Base-by-base conservation (phyloP, 2,113 vertebrate genomes). In the Corythornis vintsioides region DNA sequence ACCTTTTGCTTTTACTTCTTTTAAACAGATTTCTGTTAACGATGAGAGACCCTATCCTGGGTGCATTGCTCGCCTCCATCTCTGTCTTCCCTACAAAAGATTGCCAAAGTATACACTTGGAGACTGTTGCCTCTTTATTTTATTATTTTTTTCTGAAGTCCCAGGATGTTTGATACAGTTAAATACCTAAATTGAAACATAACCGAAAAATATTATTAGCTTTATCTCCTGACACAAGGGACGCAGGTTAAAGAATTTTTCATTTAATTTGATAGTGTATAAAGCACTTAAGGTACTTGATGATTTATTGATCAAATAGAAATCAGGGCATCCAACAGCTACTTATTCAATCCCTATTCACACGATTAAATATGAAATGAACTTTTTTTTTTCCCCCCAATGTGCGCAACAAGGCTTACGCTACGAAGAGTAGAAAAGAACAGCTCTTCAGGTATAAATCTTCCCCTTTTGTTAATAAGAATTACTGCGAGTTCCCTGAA, bases 281-380 rank as follows among this genome's bases (percentile, higher is more conserved):
- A 97, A 97, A 97, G 95, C 96, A 97, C 97, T 98, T 97, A 97
- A 97, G 91, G 97, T 89, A 97, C 96, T 98, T 97, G 97, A 98
- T 97, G 97, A 98, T 97, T 97, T 98, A 98, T 97, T 98, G 98
- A 98, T 98, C 97, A 97, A 97, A 97, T 95, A 97, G 97, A 97
- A 97, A 97, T 96, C 96, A 96, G 96, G 84, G 79, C 95, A 93
- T 96, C 96, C 94, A 97, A 94, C 97, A 96, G 95, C 96, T 97
- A 95, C 97, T 98, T 97, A 94, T 96, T 96, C 96, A 98, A 97
- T 97, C 93, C 95, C 95, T 91, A 93, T 87, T 95, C 96, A 92
- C 90, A 88, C 47, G 28, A 96, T 97, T 97, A 97, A 97, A 97
- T 96, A 96, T 63, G 45, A 97, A 94, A 96, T 85, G 65, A 97